A percentile compares a stretch with the other conserved stretches of the same genome.
Evolutionary conservation across 2,797 vertebrate species (phyloP).

Genomic region (Limosa lapponica): DNA sequence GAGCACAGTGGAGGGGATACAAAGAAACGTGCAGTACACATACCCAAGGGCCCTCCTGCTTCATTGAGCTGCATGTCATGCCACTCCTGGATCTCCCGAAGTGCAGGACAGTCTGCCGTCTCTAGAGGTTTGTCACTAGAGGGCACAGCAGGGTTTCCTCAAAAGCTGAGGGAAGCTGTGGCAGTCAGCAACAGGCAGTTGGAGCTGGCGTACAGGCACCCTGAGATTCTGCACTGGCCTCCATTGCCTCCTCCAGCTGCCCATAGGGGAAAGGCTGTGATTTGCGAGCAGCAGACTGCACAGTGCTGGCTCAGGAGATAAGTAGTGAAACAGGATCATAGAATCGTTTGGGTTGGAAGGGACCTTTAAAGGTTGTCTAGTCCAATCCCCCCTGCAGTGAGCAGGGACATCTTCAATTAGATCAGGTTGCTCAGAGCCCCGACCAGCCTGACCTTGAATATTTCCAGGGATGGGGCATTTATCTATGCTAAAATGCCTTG

Average conservation of each 20-base stretch:
- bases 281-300: neutral
- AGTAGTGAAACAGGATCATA: neutral
- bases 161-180: neutral
- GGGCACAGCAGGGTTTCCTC: neutral
- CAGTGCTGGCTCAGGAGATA: neutral
- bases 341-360: neutral
- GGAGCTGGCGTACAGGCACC: neutral
- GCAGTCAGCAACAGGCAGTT: neutral
- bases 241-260: neutral
- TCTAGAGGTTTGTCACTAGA: neutral
- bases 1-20: neutral
- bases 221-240: neutral
- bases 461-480: neutral
- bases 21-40: rapidly evolving
- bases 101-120: neutral
- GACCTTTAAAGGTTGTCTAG: neutral
- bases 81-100: neutral
- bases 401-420: neutral
- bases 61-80: rapidly evolving
- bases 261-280: rapidly evolving
- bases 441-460: neutral
- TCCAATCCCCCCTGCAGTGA: neutral
- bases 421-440: neutral
- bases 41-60: neutral
- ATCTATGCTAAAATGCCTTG: neutral